Base-by-base conservation (phyloP, 2,113 vertebrate species). In the Anguilla japonica region DNA sequence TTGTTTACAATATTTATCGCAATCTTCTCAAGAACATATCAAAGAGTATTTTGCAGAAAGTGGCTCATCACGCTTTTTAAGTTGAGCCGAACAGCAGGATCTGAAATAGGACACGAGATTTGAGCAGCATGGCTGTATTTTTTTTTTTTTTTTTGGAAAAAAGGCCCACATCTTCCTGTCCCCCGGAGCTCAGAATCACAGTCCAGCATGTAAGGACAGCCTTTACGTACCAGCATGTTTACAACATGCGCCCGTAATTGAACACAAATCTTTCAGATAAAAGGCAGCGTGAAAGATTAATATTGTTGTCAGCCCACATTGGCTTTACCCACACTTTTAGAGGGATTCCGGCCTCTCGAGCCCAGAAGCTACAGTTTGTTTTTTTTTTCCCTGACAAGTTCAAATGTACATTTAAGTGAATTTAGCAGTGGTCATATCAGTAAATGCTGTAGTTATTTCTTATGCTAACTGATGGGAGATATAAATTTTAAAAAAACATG, bases 201-300 rank as follows among this genome's bases (percentile, higher is more conserved):
- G 26, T 20, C 40, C 41, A 22, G 6, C 39, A 22, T 41, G 39
- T 41, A 93, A 92, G 90, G 92, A 92, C 93, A 92, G 86, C 92
- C 93, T 92, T 90, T 91, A 93, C 92, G 93, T 92, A 90, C 92
- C 94, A 90, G 91, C 93, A 93, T 94, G 94, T 94, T 93, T 92
- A 93, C 92, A 91, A 91, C 90, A 92, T 94, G 94, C 94, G 13
- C 40, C 41, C 22, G 39, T 81, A 95, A 95, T 94, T 93, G 92
- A 95, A 95, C 92, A 91, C 94, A 93, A 91, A 93, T 90, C 88
- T 71, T 82, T 43, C 53, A 88, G 78, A 78, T 84, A 85, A 85
- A 71, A 41, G 75, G 56, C 71, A n/a, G 79, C 80, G 60, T 67
- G 63, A 85, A 41, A 63, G 75, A 80, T 83, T 83, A 75, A 86